Percentiles rank a stretch among this genome's conserved stretches.
These are phyloP conservation scores for Macropus fuliginosus DNA, from an alignment of 2,797 vertebrate genomes.

Conservation along the genomic window DNA sequence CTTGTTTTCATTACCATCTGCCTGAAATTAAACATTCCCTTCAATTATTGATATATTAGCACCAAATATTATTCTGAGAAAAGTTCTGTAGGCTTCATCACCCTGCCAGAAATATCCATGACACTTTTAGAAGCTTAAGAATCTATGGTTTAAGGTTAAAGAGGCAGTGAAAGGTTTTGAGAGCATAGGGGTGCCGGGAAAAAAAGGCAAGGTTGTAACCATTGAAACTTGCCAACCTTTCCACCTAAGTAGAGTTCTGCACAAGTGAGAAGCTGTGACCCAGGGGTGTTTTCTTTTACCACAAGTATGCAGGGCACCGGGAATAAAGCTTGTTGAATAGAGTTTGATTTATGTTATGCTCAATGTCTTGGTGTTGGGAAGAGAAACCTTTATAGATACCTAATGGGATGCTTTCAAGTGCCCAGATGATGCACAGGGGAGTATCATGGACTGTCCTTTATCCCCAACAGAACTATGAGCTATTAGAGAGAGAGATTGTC, in stretches of 20 bases:
- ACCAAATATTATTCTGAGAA: background rate
- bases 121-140: background rate
- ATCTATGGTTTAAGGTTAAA: background rate
- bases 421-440: background rate
- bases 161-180: background rate
- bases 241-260: background rate
- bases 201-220: background rate
- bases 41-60: background rate
- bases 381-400: background rate
- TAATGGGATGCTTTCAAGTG: background rate
- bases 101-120: background rate
- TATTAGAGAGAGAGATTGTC: background rate
- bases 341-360: background rate
- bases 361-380: background rate
- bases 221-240: background rate
- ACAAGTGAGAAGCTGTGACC: background rate
- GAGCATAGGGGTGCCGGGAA: background rate
- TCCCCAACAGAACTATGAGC: fast-evolving
- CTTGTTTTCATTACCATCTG: background rate
- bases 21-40: background rate
- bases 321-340: background rate
- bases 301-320: background rate
- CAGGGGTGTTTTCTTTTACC: background rate
- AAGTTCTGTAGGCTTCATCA: background rate
- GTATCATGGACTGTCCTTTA: background rate